phyloP scores from a whole-genome alignment of 2,888 invertebrate species.

The Acronicta alni region DNA sequence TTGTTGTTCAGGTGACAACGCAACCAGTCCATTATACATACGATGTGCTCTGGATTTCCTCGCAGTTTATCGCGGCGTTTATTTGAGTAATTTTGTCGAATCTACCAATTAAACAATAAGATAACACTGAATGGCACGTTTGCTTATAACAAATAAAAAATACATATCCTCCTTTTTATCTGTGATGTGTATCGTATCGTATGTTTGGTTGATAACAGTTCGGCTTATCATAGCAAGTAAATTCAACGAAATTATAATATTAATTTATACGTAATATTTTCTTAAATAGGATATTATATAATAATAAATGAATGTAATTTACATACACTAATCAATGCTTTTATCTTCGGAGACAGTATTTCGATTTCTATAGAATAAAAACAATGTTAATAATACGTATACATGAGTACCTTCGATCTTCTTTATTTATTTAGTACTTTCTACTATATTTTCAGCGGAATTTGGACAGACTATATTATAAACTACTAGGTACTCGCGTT shows the following conservation, averaged over 20 bases:
- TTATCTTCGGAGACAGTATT: no score
- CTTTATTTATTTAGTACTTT: no score
- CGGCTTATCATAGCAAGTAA: not conserved
- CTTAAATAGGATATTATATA: not conserved
- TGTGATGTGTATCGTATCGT: not conserved
- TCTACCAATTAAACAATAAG: not conserved
- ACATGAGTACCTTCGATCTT: no score
- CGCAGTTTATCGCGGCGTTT: not conserved
- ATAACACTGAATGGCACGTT: not conserved
- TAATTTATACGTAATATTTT: not conserved
- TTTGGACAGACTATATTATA: no score
- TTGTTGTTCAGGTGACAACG: not conserved
- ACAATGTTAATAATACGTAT: no score
- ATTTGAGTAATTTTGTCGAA: not conserved
- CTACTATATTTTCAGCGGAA: no score
- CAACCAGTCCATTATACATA: no score
- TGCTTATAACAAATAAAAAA: not conserved
- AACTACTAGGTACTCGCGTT: no score
- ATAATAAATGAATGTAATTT: no score
- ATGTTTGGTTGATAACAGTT: constrained; percentile 5
- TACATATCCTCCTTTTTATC: not conserved
- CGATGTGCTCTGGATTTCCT: not conserved
- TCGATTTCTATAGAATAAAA: no score
- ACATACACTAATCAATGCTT: no score
- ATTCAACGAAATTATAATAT: not conserved